Evolutionary conservation across 2,888 invertebrate genomes (phyloP).

Genomic region (Trachelus troglodyta): DNA sequence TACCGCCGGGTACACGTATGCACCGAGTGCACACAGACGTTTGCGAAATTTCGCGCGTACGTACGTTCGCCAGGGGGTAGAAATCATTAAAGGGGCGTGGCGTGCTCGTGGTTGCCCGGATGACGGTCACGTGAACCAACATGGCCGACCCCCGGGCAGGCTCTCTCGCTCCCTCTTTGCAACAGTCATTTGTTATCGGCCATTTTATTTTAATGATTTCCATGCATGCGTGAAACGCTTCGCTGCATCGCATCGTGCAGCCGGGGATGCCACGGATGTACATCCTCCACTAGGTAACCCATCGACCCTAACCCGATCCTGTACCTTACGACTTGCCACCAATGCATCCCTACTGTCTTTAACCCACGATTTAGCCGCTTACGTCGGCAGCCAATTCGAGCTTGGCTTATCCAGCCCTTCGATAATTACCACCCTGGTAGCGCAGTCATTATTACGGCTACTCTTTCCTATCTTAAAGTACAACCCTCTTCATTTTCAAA

Average conservation of each 20-base stretch:
- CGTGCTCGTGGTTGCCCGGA: conserved; percentile 65
- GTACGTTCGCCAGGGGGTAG: conserved; percentile 61
- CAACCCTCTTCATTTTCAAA: neutral
- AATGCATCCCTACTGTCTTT: neutral
- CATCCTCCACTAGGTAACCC: neutral
- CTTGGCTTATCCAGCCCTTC: neutral
- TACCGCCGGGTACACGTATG: conserved; percentile 41
- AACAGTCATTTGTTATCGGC: conserved; percentile 67
- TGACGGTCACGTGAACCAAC: conserved; percentile 67
- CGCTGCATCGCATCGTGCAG: conserved; percentile 33
- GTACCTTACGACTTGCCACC: neutral
- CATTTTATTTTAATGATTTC: conserved; percentile 67
- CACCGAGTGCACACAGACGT: conserved; percentile 34
- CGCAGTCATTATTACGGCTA: neutral
- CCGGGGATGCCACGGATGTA: neutral
- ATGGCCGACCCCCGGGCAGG: conserved; percentile 56
- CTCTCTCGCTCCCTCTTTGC: conserved; percentile 48
- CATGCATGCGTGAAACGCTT: conserved; percentile 66
- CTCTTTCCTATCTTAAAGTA: neutral
- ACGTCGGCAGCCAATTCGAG: neutral
- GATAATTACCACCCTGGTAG: neutral
- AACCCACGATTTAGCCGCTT: neutral
- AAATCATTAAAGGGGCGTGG: conserved; percentile 67
- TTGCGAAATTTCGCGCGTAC: conserved; percentile 55
- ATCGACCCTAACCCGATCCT: neutral